Conservation (phyloP, 2,113 vertebrate species). For the Rhombomys opimus region DNA sequence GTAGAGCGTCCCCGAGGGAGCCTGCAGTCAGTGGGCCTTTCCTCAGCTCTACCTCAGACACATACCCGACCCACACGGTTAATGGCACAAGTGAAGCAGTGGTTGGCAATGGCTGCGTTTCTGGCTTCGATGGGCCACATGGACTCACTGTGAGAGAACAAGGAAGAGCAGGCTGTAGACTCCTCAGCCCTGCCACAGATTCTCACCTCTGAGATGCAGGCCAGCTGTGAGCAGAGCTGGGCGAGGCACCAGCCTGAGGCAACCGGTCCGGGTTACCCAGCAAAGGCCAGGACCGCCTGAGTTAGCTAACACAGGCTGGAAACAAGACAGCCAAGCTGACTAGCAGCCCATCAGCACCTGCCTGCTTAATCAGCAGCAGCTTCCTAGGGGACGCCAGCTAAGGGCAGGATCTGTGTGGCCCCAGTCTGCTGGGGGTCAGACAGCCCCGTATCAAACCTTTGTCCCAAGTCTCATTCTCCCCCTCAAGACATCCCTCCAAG, state of each 20-base stretch:
- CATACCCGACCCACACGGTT: slow-evolving; percentile 96
- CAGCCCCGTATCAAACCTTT: background rate
- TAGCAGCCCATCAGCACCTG: background rate
- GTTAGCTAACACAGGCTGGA: background rate
- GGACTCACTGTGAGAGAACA: slow-evolving; percentile 90
- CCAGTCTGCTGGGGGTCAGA: background rate
- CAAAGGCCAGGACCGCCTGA: background rate
- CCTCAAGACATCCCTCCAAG: background rate
- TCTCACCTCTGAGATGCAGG: background rate
- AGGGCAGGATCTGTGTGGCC: too few species aligned
- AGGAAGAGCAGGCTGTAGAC: background rate
- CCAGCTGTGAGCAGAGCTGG: background rate
- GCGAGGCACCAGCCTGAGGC: too few species aligned
- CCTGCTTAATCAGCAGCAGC: too few species aligned
- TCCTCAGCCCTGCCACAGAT: background rate
- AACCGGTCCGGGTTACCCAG: background rate
- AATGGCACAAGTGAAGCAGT: slow-evolving; percentile 97
- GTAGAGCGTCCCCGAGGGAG: background rate
- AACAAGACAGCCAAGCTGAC: too few species aligned
- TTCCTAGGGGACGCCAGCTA: too few species aligned
- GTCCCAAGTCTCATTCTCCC: background rate
- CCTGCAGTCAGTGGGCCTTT: background rate
- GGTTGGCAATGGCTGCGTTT: slow-evolving; percentile 97
- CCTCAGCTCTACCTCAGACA: background rate
- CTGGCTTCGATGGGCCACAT: slow-evolving; percentile 97